Evolutionary conservation across 2,113 vertebrate genomes (phyloP).

Genomic region (Nesoenas mayeri): DNA sequence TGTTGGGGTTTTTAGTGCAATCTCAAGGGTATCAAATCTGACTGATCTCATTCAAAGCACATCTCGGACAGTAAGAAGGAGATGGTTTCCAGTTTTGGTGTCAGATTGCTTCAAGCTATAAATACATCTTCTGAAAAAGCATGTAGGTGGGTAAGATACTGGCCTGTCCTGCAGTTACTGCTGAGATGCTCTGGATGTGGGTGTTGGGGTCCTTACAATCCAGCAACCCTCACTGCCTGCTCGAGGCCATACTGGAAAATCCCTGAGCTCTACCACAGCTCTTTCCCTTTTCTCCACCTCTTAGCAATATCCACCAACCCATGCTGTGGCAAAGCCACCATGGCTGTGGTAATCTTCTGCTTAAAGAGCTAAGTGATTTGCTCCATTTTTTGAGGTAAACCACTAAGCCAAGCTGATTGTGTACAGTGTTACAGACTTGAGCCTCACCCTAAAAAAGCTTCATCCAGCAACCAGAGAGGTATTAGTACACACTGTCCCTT

Average conservation of each 20-base stretch:
- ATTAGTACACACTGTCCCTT: not conserved
- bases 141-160: not conserved
- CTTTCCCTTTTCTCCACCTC: not conserved
- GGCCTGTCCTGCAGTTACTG: not conserved
- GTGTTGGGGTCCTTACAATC: not conserved
- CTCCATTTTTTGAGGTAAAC: constrained; percentile 43
- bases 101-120: not conserved
- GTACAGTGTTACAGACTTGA: not conserved
- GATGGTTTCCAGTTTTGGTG: not conserved
- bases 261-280: not conserved
- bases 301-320: not conserved
- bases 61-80: not conserved
- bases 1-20: not conserved
- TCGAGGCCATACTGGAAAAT: not conserved
- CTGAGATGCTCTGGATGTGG: not conserved
- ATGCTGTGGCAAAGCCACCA: constrained; percentile 1
- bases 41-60: not conserved
- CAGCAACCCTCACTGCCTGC: not conserved
- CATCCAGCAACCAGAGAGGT: not conserved
- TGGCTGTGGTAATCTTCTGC: not conserved
- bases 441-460: constrained; percentile 3
- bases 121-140: not conserved
- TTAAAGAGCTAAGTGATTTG: not conserved
- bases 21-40: not conserved
- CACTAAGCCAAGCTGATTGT: constrained; percentile 1